These are phyloP conservation scores for Condylostylus longicornis DNA, from an alignment of 1,140 invertebrate genomes.

Conservation along the genomic window DNA sequence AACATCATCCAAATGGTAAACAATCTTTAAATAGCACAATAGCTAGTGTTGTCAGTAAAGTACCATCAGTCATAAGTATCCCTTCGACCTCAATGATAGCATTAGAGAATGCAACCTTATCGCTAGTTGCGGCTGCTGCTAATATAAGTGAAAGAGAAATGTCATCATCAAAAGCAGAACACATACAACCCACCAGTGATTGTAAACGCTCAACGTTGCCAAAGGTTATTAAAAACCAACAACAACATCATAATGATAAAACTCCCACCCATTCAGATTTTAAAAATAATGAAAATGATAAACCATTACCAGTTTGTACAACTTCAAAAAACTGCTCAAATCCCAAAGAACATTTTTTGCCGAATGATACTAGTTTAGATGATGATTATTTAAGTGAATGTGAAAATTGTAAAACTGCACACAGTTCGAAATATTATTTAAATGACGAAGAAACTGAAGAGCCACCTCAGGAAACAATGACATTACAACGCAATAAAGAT, in stretches of 20 bases:
- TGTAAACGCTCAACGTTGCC: slow-evolving; percentile 11
- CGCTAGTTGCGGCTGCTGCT: background rate
- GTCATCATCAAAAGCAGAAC: slow-evolving; percentile 3
- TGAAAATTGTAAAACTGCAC: slow-evolving; percentile 64
- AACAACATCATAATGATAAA: too few species aligned
- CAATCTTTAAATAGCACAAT: slow-evolving; percentile 29
- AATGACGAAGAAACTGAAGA: slow-evolving; percentile 41
- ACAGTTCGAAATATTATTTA: slow-evolving; percentile 47
- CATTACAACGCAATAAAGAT: slow-evolving; percentile 39
- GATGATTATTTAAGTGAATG: slow-evolving; percentile 67
- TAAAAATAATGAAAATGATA: slow-evolving; percentile 6
- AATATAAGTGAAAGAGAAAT: slow-evolving; percentile 1
- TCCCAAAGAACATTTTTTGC: slow-evolving; percentile 30
- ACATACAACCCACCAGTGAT: background rate
- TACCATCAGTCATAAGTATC: slow-evolving; percentile 29
- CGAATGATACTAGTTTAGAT: slow-evolving; percentile 39
- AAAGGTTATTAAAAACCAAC: slow-evolving; percentile 8
- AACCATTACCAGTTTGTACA: slow-evolving; percentile 29
- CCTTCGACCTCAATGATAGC: slow-evolving; percentile 12
- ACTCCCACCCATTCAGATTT: slow-evolving; percentile 8
- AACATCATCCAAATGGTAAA: slow-evolving; percentile 28
- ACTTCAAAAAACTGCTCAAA: slow-evolving; percentile 31
- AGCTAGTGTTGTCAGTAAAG: slow-evolving; percentile 29
- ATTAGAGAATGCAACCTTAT: slow-evolving; percentile 11
- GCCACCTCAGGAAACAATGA: slow-evolving; percentile 53